A percentile compares a stretch with the other conserved stretches of the same genome.
phyloP scores from a whole-genome alignment of 2,113 vertebrate genomes.

The Holacanthus passer region DNA sequence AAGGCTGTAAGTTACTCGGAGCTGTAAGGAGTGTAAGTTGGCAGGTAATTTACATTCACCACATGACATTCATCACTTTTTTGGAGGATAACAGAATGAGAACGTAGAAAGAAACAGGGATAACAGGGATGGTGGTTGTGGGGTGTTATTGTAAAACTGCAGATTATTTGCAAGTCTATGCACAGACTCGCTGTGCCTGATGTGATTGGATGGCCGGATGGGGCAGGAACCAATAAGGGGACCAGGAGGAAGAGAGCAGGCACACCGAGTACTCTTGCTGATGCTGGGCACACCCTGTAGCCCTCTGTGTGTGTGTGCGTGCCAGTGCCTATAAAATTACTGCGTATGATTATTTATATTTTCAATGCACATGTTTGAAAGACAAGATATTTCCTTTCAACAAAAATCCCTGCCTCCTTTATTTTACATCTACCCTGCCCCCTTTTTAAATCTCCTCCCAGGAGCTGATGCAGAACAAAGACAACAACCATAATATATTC shows the following conservation, averaged over 20 bases:
- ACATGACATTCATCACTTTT: conserved; percentile 17
- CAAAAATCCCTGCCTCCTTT: conserved; percentile 38
- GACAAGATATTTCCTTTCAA: conserved; percentile 49
- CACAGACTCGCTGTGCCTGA: conserved; percentile 60
- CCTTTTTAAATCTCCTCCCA: conserved; percentile 51
- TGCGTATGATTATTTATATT: conserved; percentile 48
- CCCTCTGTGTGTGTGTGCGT: conserved; percentile 32
- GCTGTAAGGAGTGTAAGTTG: background rate
- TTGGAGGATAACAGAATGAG: conserved; percentile 16
- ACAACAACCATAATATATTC: conserved; percentile 59
- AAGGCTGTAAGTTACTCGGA: background rate
- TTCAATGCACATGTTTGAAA: conserved; percentile 48
- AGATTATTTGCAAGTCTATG: conserved; percentile 77
- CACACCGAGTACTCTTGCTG: conserved; percentile 61
- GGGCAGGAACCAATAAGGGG: conserved; percentile 74
- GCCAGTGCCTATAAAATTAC: conserved; percentile 38
- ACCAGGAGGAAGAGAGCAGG: conserved; percentile 62
- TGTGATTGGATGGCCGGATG: conserved; percentile 73
- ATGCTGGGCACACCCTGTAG: conserved; percentile 77
- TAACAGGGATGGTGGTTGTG: conserved; percentile 37
- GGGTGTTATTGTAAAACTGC: conserved; percentile 72
- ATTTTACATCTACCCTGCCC: conserved; percentile 46
- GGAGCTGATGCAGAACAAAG: conserved; percentile 65
- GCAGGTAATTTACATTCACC: conserved; percentile 18
- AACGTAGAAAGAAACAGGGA: conserved; percentile 13